phyloP scores from a whole-genome alignment of 2,888 invertebrate species.

The Agrochola litura region DNA sequence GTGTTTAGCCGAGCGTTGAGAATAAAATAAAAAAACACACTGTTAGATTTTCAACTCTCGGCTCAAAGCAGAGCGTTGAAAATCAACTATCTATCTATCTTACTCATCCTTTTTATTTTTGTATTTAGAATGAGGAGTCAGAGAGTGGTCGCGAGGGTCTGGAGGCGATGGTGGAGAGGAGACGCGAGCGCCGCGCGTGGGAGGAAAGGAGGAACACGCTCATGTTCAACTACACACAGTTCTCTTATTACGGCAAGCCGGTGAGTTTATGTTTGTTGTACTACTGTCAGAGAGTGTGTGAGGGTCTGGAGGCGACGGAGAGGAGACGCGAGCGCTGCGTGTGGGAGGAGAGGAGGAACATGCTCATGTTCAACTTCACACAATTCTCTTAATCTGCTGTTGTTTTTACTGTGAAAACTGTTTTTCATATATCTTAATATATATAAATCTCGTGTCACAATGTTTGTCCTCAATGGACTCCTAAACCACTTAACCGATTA shows the following conservation, averaged over 20 bases:
- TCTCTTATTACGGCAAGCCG: slow-evolving; percentile 95
- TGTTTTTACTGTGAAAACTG: neutral
- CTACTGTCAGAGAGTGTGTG: slow-evolving; percentile 74
- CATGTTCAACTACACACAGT: slow-evolving; percentile 97
- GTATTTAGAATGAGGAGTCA: slow-evolving; percentile 84
- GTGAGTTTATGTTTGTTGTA: slow-evolving; percentile 82
- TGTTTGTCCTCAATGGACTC: no score
- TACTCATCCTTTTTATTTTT: neutral
- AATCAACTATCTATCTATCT: no score
- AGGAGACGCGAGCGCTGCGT: slow-evolving; percentile 92
- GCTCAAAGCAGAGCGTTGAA: no score
- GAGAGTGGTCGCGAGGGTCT: slow-evolving; percentile 83
- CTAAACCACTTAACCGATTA: no score
- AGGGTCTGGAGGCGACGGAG: slow-evolving; percentile 89
- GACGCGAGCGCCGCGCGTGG: slow-evolving; percentile 94
- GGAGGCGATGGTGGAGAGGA: slow-evolving; percentile 91
- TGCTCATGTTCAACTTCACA: no score
- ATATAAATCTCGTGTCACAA: no score
- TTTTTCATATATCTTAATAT: no score
- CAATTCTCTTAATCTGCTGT: no score
- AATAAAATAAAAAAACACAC: no score
- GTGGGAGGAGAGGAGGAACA: no score
- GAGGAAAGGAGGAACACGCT: slow-evolving; percentile 95
- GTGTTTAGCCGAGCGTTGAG: no score
- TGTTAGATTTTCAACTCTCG: no score